A percentile compares a stretch with the other conserved stretches of the same genome.
phyloP scores from a whole-genome alignment of 2,113 vertebrate genomes.

The Phylloscopus trochiloides region DNA sequence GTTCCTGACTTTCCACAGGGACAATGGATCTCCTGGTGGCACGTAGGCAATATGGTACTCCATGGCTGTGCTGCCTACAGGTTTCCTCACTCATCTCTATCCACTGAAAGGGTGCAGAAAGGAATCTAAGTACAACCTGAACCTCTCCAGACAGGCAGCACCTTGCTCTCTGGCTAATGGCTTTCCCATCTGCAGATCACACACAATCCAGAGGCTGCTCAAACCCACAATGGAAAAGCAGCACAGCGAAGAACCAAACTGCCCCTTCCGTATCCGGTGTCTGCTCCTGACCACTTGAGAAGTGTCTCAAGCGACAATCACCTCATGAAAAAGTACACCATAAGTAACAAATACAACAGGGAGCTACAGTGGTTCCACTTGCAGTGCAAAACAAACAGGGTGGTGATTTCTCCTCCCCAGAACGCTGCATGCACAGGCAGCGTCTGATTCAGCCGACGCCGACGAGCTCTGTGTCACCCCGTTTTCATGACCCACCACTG shows the following conservation, averaged over 20 bases:
- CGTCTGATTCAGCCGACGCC: fast-evolving
- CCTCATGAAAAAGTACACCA: background rate
- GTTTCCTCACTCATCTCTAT: background rate
- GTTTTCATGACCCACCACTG: background rate
- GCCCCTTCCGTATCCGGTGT: fast-evolving
- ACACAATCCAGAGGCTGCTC: background rate
- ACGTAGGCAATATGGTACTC: fast-evolving
- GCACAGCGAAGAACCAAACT: background rate
- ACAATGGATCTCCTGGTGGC: background rate
- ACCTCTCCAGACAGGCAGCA: background rate
- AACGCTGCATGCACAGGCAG: fast-evolving
- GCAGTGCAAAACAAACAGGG: background rate
- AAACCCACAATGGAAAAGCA: background rate
- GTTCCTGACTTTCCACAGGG: background rate
- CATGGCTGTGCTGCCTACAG: background rate
- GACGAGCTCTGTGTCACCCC: background rate
- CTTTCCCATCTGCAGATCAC: background rate
- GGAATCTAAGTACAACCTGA: fast-evolving
- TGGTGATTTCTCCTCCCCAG: background rate
- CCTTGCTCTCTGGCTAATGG: background rate
- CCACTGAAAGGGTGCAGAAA: background rate
- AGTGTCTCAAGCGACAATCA: background rate
- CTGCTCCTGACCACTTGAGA: background rate
- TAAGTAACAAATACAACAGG: background rate
- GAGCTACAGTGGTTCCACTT: background rate